Conservation (phyloP, 2,113 vertebrate genomes). For the Oncorhynchus masou region DNA sequence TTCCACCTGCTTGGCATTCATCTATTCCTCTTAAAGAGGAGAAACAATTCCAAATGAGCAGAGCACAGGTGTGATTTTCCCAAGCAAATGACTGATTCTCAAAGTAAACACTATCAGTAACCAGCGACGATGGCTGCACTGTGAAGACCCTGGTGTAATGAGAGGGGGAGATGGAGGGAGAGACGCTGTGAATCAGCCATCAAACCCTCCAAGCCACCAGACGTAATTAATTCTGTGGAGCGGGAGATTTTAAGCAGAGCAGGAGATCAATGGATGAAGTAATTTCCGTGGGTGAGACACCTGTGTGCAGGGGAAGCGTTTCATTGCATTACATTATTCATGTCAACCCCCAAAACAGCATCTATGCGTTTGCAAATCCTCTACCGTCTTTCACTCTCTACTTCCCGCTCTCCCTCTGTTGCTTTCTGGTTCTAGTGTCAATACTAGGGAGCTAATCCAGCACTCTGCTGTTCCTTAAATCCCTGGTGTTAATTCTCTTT, state of each 20-base stretch:
- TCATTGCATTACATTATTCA: constrained; percentile 4
- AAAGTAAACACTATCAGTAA: neutral
- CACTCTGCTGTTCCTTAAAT: neutral
- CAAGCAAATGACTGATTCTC: neutral
- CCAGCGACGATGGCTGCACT: neutral
- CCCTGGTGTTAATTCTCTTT: neutral
- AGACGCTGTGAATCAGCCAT: constrained; percentile 1
- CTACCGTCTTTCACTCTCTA: neutral
- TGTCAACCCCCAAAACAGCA: neutral
- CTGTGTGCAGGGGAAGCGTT: neutral
- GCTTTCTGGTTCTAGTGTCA: neutral
- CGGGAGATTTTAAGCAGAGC: neutral
- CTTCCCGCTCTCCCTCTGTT: neutral
- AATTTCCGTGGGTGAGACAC: neutral
- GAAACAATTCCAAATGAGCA: neutral
- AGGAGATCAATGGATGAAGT: constrained; percentile 6
- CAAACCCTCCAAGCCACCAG: neutral
- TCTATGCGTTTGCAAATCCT: neutral
- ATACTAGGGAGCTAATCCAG: too few species aligned
- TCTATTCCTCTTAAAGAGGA: constrained; percentile 9
- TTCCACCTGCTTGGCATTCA: neutral
- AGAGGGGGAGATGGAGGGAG: neutral
- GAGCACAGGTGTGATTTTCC: neutral
- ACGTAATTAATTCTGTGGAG: neutral
- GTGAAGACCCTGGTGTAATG: constrained; percentile 1